Base-by-base conservation (phyloP, 2,888 invertebrate genomes). In the Cheilosia urbana region DNA sequence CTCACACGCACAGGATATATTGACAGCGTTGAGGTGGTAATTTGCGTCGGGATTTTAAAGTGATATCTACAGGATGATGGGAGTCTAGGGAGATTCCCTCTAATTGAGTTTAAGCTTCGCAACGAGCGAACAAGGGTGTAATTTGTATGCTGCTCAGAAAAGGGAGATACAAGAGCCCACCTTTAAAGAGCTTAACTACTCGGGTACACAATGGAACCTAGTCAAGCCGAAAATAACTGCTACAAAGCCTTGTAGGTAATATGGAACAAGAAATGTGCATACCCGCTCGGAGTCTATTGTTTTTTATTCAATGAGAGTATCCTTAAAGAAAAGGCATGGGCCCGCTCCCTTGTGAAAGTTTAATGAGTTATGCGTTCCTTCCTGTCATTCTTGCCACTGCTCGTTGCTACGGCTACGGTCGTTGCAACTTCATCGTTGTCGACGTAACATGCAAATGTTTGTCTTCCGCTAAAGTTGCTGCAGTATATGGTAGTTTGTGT, bases 311-410 rank as follows among this genome's bases (percentile, higher is more conserved):
- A 55, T 13, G 15, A 57, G 19, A 51, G 57, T 57, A 2, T 7
- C 21, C 57, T 24, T 24, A 6, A 71, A 80, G 75, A 69, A 79
- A 79, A 75, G 65, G 40, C 62, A 69, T 11, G 24, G 49, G 55
- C 45, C 65, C 65, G 27, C 21, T 49, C 21, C 37, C 37, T 45
- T 66, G 69, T 76, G 42, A 85, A 85, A 81, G 81, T 85, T 85
- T 85, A 85, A 85, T 85, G 84, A 85, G 80, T 85, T 77, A 81
- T 77, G 68, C 66, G 71, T 66, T 81, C 30, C 81, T 77, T 80
- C 66, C 85, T 80, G 81, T 76, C 75, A 47, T 58, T 60, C 53
- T 47, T 65, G 15, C 53, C 21, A 11, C 45, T 5, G 17, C 21
- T 30, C 45, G 27, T 15, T 42, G 27, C 21, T 49, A 45, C 58